A percentile compares a stretch with the other conserved stretches of the same genome.
Conservation (phyloP, 2,797 vertebrate species). For the Taenioides sp. region DNA sequence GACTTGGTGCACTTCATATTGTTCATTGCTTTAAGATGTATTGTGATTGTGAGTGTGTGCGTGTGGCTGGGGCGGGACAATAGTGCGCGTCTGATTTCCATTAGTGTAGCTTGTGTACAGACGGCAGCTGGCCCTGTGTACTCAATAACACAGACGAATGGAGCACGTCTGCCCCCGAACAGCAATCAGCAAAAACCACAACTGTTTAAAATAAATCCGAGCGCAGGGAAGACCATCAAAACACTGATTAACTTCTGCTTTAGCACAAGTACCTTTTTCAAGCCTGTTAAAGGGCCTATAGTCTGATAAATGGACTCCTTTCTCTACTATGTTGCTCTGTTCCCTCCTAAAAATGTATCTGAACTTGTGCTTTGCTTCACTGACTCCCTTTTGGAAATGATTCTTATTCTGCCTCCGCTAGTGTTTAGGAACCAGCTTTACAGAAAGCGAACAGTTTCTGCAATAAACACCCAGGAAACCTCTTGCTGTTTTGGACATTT, state of each 20-base stretch:
- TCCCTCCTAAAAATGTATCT: background rate
- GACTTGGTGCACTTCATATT: background rate
- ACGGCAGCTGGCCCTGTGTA: constrained; percentile 19
- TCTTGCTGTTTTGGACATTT: no score
- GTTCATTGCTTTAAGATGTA: no score
- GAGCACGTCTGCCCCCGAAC: background rate
- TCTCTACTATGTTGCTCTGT: background rate
- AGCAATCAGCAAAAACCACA: background rate
- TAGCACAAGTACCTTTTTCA: background rate
- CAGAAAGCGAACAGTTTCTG: no score
- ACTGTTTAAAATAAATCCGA: background rate
- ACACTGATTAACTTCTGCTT: background rate
- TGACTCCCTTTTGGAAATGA: no score
- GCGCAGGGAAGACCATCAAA: background rate
- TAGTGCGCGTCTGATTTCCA: background rate
- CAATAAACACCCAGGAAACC: no score
- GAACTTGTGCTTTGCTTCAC: background rate
- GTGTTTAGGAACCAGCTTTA: no score
- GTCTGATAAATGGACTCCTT: no score
- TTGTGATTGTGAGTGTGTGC: background rate
- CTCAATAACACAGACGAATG: constrained; percentile 23
- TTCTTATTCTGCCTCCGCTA: no score
- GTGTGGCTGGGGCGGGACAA: background rate
- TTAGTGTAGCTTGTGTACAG: background rate
- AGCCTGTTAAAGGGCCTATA: background rate